These are phyloP conservation scores for Chloroclysta siterata DNA, from an alignment of 2,888 invertebrate genomes.

Conservation along the genomic window DNA sequence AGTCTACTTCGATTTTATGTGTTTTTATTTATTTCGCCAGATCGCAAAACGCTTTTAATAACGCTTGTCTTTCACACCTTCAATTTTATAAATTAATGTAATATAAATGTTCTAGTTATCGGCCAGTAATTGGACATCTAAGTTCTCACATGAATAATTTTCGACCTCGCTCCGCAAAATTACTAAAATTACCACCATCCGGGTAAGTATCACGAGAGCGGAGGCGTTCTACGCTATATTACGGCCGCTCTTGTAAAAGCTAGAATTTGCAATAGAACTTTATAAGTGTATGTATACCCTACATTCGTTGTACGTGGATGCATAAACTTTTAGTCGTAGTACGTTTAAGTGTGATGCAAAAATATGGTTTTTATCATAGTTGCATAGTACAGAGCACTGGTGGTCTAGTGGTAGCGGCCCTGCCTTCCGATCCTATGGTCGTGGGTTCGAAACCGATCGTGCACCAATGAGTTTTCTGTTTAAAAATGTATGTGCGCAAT, in stretches of 20 bases:
- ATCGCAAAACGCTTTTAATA: conserved; percentile 2
- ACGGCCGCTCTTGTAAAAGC: background rate
- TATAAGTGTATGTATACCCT: background rate
- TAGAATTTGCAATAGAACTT: no score
- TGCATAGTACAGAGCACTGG: no score
- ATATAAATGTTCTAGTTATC: background rate
- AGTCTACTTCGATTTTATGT: conserved; percentile 15
- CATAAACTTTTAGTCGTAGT: conserved; percentile 60
- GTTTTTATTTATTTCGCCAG: conserved; percentile 13
- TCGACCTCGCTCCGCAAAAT: background rate
- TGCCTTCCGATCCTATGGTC: no score
- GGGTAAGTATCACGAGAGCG: background rate
- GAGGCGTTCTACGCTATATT: no score
- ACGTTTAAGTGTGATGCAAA: conserved; percentile 58
- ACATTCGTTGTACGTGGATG: conserved; percentile 33
- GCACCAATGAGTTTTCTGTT: no score
- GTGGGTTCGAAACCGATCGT: no score
- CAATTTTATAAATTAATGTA: background rate
- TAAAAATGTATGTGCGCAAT: no score
- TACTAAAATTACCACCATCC: no score
- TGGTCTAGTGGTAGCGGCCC: no score
- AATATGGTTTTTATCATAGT: conserved; percentile 65
- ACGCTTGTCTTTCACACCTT: background rate
- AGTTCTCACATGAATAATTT: background rate
- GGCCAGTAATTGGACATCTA: background rate